Base-by-base conservation (phyloP, 1,140 invertebrate species). In the Streblospio benedicti region DNA sequence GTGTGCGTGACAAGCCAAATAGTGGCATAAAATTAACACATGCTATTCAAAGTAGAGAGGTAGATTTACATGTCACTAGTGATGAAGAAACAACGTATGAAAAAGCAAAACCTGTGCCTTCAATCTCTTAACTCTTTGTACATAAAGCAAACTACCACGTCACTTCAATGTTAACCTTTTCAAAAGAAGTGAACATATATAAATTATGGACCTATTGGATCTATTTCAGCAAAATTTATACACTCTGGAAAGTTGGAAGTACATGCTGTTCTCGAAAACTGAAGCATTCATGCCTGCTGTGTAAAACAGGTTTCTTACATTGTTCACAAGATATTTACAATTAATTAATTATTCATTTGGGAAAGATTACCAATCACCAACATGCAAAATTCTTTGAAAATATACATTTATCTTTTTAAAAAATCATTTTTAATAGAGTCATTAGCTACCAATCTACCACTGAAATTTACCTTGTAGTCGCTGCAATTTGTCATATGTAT, bases 401-500 rank as follows among this genome's bases (percentile, higher is more conserved):
- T 23, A 16, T 12, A 14, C 47, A 50, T 50, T 50, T 50, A 50
- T n/a, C 14, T 23, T 12, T n/a, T 23, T 53, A 32, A 18, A 52
- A 52, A 16, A n/a, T 12, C n/a, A 30, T 32, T 53, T 20, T 28
- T 32, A 51, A 51, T 32, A 12, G 2, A 12, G 25, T 53, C 23
- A 2, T 53, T 28, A 6, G 9, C 30, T n/a, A 23, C 30, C 6
- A 25, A 6, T 47, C 23, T 45, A 47, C 3, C 23, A 47, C 9
- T 58, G 45, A 18, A 38, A 59, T 35, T 63, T 82, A 74, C 85
- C 84, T 71, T 84, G 80, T 16, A 92, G 76, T 62, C 88, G 83
- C 63, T 85, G 85, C 9, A 89, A 77, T 71, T 90, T 89, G 12
- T 79, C 83, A 64, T 84, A 83, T 0, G 87, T 88, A 62, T 87